A percentile compares a stretch with the other conserved stretches of the same genome.
Evolutionary conservation across 2,113 vertebrate species (phyloP).

Genomic region (Gorsachius goisagi): DNA sequence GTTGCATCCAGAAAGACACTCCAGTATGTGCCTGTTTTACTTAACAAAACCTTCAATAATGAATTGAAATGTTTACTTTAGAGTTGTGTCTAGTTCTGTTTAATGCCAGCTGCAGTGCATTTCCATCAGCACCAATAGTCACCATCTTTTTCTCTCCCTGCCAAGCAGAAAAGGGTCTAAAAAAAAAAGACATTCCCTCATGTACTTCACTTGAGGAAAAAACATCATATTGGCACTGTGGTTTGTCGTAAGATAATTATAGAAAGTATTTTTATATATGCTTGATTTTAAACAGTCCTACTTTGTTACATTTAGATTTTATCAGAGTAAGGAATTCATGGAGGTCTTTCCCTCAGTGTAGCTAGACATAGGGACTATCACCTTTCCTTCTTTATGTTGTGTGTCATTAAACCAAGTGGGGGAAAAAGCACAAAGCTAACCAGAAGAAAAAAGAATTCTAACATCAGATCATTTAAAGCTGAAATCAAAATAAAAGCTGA

Average conservation of each 20-base stretch:
- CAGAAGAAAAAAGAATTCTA: background rate
- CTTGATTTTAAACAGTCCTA: background rate
- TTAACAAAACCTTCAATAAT: background rate
- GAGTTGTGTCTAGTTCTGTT: background rate
- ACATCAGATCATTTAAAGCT: background rate
- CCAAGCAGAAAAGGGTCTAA: background rate
- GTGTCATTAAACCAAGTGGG: background rate
- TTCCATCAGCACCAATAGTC: background rate
- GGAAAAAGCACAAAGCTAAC: background rate
- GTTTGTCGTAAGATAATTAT: background rate
- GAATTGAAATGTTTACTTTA: background rate
- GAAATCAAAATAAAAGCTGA: background rate
- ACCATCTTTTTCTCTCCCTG: background rate
- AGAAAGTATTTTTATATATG: background rate
- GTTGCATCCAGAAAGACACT: background rate
- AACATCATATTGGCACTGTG: background rate
- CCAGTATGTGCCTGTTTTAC: background rate
- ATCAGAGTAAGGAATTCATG: background rate
- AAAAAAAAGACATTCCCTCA: background rate
- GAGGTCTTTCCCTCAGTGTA: background rate
- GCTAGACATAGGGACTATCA: background rate
- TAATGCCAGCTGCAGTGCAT: background rate
- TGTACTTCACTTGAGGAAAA: conserved; percentile 10
- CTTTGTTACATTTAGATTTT: background rate
- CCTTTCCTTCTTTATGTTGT: background rate